Evolutionary conservation across 2,113 vertebrate species (phyloP).

Genomic region (Chloroceryle aenea): DNA sequence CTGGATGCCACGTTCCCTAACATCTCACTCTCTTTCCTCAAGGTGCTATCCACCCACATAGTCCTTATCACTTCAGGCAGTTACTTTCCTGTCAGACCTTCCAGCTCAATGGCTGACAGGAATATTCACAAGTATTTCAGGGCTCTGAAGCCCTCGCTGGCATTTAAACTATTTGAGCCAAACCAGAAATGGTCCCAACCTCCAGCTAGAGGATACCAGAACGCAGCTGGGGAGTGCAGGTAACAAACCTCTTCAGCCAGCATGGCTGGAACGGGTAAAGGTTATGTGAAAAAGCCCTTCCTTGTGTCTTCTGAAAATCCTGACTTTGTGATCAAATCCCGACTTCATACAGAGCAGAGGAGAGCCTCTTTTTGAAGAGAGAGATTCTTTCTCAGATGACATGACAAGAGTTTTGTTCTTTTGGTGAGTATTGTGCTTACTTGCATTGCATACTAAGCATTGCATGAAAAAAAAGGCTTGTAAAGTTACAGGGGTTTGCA

Average conservation of each 20-base stretch:
- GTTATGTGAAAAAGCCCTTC: neutral
- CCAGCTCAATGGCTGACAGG: neutral
- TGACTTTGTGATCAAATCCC: neutral
- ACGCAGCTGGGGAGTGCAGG: neutral
- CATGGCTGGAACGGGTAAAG: neutral
- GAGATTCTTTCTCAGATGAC: neutral
- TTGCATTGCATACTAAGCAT: neutral
- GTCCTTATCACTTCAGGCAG: neutral
- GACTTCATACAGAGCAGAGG: neutral
- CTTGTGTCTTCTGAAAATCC: neutral
- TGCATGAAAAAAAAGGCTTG: neutral
- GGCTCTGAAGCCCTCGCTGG: neutral
- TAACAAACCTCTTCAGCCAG: neutral
- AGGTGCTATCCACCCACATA: neutral
- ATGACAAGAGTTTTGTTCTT: neutral
- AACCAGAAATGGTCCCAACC: neutral
- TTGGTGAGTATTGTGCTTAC: neutral
- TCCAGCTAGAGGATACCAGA: neutral
- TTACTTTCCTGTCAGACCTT: neutral
- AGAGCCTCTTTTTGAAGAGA: neutral
- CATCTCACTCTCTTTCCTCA: accelerated
- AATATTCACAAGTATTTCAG: neutral
- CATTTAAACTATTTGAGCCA: neutral
- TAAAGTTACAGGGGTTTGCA: neutral
- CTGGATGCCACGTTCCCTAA: neutral